A percentile compares a stretch with the other conserved stretches of the same genome.
These are phyloP conservation scores for Troides oblongomaculatus DNA, from an alignment of 2,888 invertebrate genomes.

Conservation along the genomic window DNA sequence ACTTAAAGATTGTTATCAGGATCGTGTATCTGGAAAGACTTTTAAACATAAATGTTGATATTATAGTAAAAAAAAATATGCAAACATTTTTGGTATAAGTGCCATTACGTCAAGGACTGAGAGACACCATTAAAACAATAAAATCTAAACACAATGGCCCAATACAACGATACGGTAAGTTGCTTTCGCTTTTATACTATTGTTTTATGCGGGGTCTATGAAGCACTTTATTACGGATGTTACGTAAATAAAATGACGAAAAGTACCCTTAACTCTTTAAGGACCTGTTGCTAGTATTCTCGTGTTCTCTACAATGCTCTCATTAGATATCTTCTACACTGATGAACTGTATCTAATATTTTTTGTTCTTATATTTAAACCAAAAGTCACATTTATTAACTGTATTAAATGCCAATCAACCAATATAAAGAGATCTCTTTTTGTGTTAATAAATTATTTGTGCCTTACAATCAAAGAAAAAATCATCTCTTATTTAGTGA, in stretches of 20 bases:
- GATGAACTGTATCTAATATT: neutral
- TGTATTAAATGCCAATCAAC: too few relatives aligned
- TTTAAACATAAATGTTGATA: neutral
- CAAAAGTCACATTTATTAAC: too few relatives aligned
- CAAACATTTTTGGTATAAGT: constrained; percentile 34
- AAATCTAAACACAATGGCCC: constrained; percentile 65
- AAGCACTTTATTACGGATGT: constrained; percentile 47
- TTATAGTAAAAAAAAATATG: neutral
- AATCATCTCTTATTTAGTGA: too few relatives aligned
- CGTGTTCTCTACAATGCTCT: too few relatives aligned
- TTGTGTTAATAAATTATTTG: too few relatives aligned
- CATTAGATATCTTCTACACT: neutral
- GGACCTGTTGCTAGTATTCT: neutral
- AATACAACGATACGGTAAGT: constrained; percentile 60
- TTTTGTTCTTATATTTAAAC: too few relatives aligned
- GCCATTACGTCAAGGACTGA: constrained; percentile 66
- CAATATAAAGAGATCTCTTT: too few relatives aligned
- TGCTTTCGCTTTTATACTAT: constrained; percentile 71
- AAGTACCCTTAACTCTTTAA: neutral
- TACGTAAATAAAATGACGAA: constrained; percentile 38
- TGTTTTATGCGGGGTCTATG: constrained; percentile 66
- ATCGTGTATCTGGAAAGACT: constrained; percentile 10
- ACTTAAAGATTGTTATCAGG: constrained; percentile 1
- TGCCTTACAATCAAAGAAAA: too few relatives aligned
- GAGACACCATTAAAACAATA: constrained; percentile 65